Conservation (phyloP, 1,140 invertebrate species). For the Achatina immaculata region DNA sequence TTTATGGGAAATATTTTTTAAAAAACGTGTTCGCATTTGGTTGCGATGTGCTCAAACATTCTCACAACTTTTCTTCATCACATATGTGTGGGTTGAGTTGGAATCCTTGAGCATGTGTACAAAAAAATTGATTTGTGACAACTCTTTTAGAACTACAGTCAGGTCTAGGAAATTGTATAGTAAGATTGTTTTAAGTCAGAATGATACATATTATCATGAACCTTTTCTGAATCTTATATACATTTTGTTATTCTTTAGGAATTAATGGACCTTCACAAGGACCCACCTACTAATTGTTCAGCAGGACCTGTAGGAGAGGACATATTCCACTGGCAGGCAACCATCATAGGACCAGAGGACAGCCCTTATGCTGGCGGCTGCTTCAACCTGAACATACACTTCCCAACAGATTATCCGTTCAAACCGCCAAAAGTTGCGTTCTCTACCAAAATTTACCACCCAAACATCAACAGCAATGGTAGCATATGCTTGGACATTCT, state of each 20-base stretch:
- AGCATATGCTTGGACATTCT: conserved; percentile 99
- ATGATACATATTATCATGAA: neutral
- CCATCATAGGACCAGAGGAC: conserved; percentile 68
- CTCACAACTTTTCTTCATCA: too few species aligned
- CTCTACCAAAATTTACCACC: conserved; percentile 99
- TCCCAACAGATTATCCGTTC: conserved; percentile 99
- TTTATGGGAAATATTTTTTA: too few species aligned
- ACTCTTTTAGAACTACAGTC: too few species aligned
- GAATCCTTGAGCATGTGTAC: too few species aligned
- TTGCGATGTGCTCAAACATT: too few species aligned
- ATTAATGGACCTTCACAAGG: conserved; percentile 60
- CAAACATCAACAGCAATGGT: conserved; percentile 99
- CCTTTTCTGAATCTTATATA: conserved; percentile 21
- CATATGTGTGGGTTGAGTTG: too few species aligned
- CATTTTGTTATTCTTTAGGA: conserved; percentile 45
- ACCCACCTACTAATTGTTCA: conserved; percentile 65
- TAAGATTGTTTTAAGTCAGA: too few species aligned
- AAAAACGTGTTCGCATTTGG: too few species aligned
- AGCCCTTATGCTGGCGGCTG: conserved; percentile 74
- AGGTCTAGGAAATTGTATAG: too few species aligned
- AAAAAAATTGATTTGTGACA: too few species aligned
- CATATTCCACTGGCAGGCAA: conserved; percentile 70
- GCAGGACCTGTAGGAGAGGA: conserved; percentile 68
- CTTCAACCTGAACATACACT: conserved; percentile 82
- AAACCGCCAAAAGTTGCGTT: conserved; percentile 99